Evolutionary conservation across 2,888 invertebrate species (phyloP).

Genomic region (Thymelicus acteon): DNA sequence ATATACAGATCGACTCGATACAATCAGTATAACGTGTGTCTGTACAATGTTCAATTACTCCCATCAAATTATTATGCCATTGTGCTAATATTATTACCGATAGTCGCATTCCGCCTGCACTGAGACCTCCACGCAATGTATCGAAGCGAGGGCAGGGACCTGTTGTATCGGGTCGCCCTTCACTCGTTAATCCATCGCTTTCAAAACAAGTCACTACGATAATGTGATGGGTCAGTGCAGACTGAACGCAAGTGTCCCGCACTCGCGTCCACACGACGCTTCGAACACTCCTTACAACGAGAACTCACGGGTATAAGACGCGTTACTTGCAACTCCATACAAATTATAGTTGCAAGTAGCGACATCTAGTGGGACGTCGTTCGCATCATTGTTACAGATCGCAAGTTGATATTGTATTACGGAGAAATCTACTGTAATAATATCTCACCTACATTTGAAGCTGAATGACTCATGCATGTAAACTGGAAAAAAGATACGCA

Average conservation of each 20-base stretch:
- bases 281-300: too few relatives aligned
- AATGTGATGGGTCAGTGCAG: too few relatives aligned
- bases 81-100: constrained; percentile 29
- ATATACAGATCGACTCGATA: too few relatives aligned
- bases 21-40: background rate
- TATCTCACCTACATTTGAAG: too few relatives aligned
- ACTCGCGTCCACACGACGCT: background rate
- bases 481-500: too few relatives aligned
- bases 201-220: too few relatives aligned
- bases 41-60: constrained; percentile 7
- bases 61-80: constrained; percentile 27
- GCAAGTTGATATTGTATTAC: background rate
- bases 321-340: background rate
- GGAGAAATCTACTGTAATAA: too few relatives aligned
- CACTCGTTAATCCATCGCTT: too few relatives aligned
- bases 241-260: background rate
- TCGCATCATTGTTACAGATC: background rate
- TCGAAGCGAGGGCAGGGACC: too few relatives aligned
- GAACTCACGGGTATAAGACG: background rate
- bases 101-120: background rate
- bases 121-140: too few relatives aligned
- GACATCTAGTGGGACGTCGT: background rate
- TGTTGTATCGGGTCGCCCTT: too few relatives aligned
- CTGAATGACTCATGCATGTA: too few relatives aligned
- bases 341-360: constrained; percentile 24